Evolutionary conservation across 2,113 vertebrate genomes (phyloP).

Genomic region (Prolemur simus): DNA sequence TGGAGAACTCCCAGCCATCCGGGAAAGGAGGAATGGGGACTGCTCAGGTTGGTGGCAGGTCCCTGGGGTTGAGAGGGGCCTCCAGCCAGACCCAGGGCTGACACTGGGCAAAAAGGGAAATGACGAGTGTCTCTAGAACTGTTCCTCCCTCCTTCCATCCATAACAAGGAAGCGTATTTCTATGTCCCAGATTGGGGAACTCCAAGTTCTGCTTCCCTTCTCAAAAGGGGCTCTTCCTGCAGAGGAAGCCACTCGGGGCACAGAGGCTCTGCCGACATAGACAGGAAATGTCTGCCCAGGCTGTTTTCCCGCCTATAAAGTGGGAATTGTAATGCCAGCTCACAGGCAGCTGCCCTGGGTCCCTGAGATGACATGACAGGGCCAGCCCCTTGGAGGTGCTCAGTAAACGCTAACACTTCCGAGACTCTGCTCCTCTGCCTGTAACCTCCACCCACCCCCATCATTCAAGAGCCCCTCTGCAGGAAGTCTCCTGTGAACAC

Average conservation of each 20-base stretch:
- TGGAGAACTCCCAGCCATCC: neutral
- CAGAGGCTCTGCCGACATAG: neutral
- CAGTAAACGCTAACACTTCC: neutral
- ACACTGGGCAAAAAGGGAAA: neutral
- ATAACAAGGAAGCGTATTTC: slow-evolving; percentile 33
- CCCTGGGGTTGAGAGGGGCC: too few species aligned
- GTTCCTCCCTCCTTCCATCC: too few species aligned
- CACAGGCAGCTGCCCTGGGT: neutral
- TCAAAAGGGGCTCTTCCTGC: neutral
- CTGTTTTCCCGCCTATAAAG: neutral
- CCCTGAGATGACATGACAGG: neutral
- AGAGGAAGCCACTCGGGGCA: neutral
- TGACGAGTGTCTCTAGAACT: neutral
- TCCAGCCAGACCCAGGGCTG: neutral
- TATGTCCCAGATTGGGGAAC: neutral
- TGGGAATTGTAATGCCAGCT: neutral
- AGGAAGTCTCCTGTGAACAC: neutral
- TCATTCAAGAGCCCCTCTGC: neutral
- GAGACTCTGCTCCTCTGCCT: neutral
- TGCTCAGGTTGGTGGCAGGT: neutral
- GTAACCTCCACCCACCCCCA: too few species aligned
- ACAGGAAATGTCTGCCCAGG: neutral
- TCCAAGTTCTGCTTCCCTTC: slow-evolving; percentile 22
- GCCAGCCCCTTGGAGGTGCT: neutral
- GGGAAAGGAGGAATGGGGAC: neutral